Conservation (phyloP, 2,888 invertebrate genomes). For the Lagria hirta region DNA sequence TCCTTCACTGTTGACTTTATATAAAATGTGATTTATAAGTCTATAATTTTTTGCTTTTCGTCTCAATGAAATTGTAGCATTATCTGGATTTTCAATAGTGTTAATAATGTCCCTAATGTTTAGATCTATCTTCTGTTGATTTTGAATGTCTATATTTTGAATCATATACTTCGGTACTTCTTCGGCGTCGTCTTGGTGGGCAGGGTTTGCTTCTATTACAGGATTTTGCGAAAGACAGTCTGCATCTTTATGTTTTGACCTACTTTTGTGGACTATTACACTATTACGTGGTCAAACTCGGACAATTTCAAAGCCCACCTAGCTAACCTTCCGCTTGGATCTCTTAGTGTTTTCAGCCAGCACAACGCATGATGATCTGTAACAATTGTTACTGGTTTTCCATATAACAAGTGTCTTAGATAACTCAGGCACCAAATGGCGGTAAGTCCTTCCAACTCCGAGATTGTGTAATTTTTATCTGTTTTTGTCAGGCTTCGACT, state of each 20-base stretch:
- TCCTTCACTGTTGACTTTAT: too few species aligned
- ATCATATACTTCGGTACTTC: too few species aligned
- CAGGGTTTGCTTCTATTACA: neutral
- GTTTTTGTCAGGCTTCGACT: conserved; percentile 1
- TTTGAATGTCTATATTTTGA: too few species aligned
- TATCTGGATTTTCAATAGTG: too few species aligned
- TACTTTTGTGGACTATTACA: conserved; percentile 3
- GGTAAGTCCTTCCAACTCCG: conserved; percentile 2
- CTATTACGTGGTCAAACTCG: conserved; percentile 3
- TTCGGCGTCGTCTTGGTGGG: too few species aligned
- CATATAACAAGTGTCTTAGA: conserved; percentile 1
- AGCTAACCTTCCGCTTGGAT: neutral
- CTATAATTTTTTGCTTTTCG: too few species aligned
- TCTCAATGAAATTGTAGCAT: too few species aligned
- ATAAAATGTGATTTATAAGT: too few species aligned
- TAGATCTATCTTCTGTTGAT: too few species aligned
- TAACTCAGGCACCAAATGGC: neutral
- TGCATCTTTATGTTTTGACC: neutral
- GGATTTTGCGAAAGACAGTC: conserved; percentile 4
- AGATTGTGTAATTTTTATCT: conserved; percentile 1
- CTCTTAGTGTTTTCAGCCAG: neutral
- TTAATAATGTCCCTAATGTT: too few species aligned
- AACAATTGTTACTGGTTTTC: neutral
- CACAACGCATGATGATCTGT: conserved; percentile 12
- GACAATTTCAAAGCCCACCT: neutral